Conservation (phyloP, 2,113 vertebrate genomes). For the Calidris pugnax region DNA sequence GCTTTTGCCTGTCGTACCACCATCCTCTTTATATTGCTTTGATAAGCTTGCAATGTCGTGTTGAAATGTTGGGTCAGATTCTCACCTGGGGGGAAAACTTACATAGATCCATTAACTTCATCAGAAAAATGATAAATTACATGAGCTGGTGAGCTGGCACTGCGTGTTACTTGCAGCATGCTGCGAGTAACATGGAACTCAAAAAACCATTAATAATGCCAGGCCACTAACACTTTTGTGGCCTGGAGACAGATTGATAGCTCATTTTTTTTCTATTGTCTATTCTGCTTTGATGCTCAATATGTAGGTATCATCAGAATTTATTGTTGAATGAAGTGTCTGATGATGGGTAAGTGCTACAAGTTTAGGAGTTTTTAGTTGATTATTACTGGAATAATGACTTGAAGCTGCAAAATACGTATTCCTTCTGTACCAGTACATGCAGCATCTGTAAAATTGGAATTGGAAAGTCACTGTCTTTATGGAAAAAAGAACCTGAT, state of each 20-base stretch:
- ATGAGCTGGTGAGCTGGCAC: background rate
- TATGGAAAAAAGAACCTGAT: background rate
- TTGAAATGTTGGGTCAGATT: background rate
- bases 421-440: background rate
- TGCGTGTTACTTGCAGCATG: background rate
- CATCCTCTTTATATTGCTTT: background rate
- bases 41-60: no score
- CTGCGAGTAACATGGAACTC: background rate
- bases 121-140: background rate
- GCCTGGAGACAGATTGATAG: background rate
- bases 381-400: background rate
- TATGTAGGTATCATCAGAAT: background rate
- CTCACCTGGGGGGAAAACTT: background rate
- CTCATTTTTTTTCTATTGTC: background rate
- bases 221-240: background rate
- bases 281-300: background rate
- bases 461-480: background rate
- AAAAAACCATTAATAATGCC: background rate
- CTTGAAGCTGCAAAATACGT: background rate
- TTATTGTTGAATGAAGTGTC: background rate
- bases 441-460: background rate
- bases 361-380: background rate
- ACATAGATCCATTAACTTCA: background rate
- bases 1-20: background rate
- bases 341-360: background rate